These are phyloP conservation scores for Aplidium turbinatum DNA, from an alignment of 23 tunicate genomes.

Conservation along the genomic window DNA sequence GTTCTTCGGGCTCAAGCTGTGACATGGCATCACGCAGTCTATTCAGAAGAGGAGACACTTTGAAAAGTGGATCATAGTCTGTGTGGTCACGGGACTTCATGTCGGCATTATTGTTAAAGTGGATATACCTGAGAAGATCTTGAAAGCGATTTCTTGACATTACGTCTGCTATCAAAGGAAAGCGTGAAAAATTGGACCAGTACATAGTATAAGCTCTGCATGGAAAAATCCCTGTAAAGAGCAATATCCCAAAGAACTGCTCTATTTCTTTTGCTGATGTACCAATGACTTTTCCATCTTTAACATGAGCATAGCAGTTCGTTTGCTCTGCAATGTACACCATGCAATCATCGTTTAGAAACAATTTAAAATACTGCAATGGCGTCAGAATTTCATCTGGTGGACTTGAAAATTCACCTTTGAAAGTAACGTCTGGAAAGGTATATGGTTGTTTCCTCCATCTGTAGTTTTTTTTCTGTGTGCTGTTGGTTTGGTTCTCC, in stretches of 20 bases:
- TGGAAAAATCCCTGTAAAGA: constrained; percentile 29
- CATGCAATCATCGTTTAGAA: constrained; percentile 23
- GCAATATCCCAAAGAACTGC: no score
- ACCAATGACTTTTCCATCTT: constrained; percentile 1
- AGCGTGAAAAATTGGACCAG: constrained; percentile 21
- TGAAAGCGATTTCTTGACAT: constrained; percentile 32
- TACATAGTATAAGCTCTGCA: constrained; percentile 10
- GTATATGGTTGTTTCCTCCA: neutral
- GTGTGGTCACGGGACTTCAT: constrained; percentile 14
- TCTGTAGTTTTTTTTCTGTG: constrained; percentile 8
- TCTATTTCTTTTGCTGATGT: constrained; percentile 1
- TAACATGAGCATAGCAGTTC: constrained; percentile 2
- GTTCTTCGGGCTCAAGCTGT: constrained; percentile 7
- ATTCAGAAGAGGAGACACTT: constrained; percentile 13
- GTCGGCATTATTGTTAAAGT: constrained; percentile 13
- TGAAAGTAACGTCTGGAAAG: constrained; percentile 12
- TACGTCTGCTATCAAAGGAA: constrained; percentile 4
- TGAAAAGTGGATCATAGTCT: constrained; percentile 33
- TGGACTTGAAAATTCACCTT: constrained; percentile 18
- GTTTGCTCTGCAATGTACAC: constrained; percentile 17
- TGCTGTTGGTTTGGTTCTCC: no score
- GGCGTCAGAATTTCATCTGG: neutral
- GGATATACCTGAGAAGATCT: neutral
- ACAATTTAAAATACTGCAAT: constrained; percentile 16
- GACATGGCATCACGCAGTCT: constrained; percentile 25